Conservation (phyloP, 1,140 invertebrate genomes). For the Hirudo medicinalis region DNA sequence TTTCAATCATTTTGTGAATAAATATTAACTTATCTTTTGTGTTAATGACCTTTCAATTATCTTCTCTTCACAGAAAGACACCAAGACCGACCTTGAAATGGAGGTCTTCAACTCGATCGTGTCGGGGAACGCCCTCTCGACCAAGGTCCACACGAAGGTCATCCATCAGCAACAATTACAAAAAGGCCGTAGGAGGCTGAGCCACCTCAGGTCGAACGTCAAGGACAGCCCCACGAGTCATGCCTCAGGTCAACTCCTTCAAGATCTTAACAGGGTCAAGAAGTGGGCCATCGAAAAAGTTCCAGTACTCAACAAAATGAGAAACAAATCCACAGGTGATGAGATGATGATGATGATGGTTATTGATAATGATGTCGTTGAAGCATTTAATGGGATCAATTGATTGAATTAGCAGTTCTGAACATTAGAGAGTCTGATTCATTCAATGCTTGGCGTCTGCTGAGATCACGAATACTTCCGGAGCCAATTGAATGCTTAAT, state of each 20-base stretch:
- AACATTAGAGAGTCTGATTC: background rate
- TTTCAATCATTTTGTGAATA: background rate
- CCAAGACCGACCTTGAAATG: background rate
- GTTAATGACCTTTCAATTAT: background rate
- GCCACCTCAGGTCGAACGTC: background rate
- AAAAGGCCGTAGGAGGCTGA: background rate
- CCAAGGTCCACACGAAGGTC: background rate
- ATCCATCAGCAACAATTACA: background rate
- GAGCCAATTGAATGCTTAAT: too few species aligned
- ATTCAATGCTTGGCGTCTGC: background rate
- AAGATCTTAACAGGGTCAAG: conserved; percentile 2
- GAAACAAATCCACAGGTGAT: background rate
- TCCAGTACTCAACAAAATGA: too few species aligned
- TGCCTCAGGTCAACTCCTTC: background rate
- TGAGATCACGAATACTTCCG: background rate
- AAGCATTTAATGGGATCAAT: background rate
- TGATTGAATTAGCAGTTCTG: background rate
- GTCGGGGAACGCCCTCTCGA: background rate
- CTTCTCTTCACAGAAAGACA: background rate
- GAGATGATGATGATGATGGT: background rate
- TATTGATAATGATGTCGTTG: background rate
- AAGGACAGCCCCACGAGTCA: background rate
- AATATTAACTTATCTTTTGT: background rate
- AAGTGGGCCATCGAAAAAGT: conserved; percentile 1
- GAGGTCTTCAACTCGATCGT: background rate